Evolutionary conservation across 2,113 vertebrate species (phyloP).

Genomic region (Clarias gariepinus): DNA sequence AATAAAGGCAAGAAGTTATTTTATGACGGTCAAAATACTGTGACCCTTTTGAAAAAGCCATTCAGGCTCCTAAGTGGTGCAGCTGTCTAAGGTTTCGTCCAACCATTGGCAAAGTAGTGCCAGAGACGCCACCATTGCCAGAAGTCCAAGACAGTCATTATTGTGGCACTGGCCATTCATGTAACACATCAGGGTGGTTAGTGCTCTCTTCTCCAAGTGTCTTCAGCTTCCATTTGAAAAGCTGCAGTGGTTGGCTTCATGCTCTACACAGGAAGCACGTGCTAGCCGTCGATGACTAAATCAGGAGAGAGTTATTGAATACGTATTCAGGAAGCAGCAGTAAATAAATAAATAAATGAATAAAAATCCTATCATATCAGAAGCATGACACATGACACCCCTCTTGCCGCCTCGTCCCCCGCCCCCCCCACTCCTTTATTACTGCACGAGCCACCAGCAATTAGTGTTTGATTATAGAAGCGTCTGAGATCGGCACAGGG

Average conservation of each 20-base stretch:
- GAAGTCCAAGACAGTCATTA: not conserved
- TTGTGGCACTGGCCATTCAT: not conserved
- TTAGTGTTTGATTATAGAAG: constrained; percentile 47
- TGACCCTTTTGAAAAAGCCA: not conserved
- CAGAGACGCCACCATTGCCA: constrained; percentile 3
- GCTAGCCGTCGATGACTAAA: not conserved
- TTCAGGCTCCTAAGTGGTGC: constrained; percentile 10
- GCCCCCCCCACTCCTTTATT: not conserved
- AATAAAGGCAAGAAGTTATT: not conserved
- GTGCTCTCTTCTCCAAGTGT: not conserved
- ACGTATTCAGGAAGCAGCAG: not conserved
- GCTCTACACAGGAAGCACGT: not conserved
- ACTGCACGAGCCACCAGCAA: constrained; percentile 34
- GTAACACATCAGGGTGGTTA: not conserved
- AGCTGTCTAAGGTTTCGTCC: not conserved
- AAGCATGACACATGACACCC: constrained; percentile 10
- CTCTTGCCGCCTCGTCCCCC: not conserved
- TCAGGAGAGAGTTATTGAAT: not conserved
- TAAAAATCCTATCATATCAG: not conserved
- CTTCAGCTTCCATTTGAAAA: not conserved
- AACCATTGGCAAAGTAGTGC: not conserved
- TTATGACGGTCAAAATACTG: not conserved
- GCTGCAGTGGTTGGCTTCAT: not conserved
- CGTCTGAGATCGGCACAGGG: not conserved
- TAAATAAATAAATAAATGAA: not conserved